Percentiles rank a stretch among this genome's conserved stretches.
phyloP scores from a whole-genome alignment of 2,888 invertebrate species.

The Amphiduros pacificus region DNA sequence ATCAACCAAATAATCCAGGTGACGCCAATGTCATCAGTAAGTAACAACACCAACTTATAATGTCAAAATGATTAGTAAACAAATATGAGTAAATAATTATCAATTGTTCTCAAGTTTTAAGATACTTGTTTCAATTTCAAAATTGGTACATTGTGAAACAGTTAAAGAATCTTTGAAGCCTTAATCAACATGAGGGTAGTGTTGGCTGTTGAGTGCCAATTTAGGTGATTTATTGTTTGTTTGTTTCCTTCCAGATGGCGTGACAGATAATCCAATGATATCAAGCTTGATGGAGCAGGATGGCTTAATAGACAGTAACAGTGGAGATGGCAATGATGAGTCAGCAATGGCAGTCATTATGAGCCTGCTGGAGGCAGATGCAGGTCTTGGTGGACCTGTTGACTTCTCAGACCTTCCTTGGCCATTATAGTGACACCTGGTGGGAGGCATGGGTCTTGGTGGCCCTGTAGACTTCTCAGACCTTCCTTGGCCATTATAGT shows the following conservation, averaged over 20 bases:
- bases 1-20: no score
- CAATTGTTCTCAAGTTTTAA: no score
- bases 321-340: conserved; percentile 66
- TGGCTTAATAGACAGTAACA: conserved; percentile 37
- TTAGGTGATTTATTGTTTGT: no score
- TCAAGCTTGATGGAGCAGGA: conserved; percentile 45
- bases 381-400: conserved; percentile 83
- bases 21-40: no score
- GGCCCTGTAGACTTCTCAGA: conserved; percentile 85
- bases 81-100: no score
- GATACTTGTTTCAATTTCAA: no score
- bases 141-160: no score
- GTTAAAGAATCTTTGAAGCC: no score
- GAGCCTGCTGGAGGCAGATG: conserved; percentile 86
- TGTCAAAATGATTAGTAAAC: no score
- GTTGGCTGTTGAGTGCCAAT: no score
- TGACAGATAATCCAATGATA: conserved; percentile 32
- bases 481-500: conserved; percentile 76
- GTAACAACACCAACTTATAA: no score
- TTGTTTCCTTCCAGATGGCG: neutral
- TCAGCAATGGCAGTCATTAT: conserved; percentile 91
- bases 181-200: no score
- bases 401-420: conserved; percentile 85
- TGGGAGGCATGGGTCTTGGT: conserved; percentile 76
- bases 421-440: conserved; percentile 66